Evolutionary conservation across 2,797 vertebrate genomes (phyloP), one percentile per base, ranked within the genome.

Genomic region (Astyanax mexicanus): DNA sequence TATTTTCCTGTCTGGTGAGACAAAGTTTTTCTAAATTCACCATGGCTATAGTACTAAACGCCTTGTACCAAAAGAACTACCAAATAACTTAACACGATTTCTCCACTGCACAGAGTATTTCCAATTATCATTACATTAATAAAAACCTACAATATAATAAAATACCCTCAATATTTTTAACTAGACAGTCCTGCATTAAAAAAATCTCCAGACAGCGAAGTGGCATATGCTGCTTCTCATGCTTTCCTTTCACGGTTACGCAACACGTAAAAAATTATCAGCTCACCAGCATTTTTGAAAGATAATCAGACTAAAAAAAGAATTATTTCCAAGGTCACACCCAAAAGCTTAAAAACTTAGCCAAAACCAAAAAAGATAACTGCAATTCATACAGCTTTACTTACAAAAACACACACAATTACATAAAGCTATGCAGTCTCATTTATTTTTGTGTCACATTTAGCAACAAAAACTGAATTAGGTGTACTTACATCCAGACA

Each of bases 151-250:
- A n/a, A n/a, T n/a, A n/a, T n/a, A n/a, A n/a, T n/a, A n/a, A n/a
- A n/a, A n/a, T n/a, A n/a, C n/a, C n/a, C 13, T 67, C 6, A 67
- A 27, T 47, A 13, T 17, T 35, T 35, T 32, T 52, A 27, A 3
- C 2, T 32, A 10, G 4, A 29, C 45, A 21, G 23, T 44, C 37
- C 54, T 58, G 8, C 44, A 49, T 4, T 57, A 61, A n/a, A 38
- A 23, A 23, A n/a, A n/a, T n/a, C 12, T 40, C 10, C 15, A 11
- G 35, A 10, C 6, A 17, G 15, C 13, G 21, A 54, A 25, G 23
- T 23, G 44, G 57, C 78, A 80, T 19, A 77, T 78, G 75, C 27
- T 51, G 51, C 35, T 73, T 72, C 51, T 57, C 68, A 83, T 29
- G 7, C 55, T 69, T 49, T 49, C 40, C 12, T 12, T n/a, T 10